phyloP scores from a whole-genome alignment of 2,888 invertebrate species.

The Lucinisca nassula region DNA sequence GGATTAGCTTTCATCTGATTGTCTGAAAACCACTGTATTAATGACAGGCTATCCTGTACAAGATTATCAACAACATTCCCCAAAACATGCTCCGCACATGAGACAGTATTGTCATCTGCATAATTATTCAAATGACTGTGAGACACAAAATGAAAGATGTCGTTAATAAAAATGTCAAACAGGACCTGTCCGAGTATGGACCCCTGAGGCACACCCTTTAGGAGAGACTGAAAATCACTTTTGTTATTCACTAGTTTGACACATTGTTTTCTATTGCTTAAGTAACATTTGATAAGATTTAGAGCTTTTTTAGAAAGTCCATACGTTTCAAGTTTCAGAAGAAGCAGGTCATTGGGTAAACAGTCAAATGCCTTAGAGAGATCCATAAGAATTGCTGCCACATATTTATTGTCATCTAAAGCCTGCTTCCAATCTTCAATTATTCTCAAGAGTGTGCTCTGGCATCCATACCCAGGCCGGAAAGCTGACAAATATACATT shows the following conservation, averaged over 20 bases:
- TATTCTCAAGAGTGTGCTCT: neutral
- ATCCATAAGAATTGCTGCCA: too few species aligned
- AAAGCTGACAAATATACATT: neutral
- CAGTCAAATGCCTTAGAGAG: constrained; percentile 5
- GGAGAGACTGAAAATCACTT: neutral
- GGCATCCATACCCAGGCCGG: neutral
- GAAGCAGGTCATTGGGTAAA: neutral
- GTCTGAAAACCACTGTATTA: too few species aligned
- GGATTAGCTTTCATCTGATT: too few species aligned
- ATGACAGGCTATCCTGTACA: neutral
- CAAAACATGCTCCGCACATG: neutral
- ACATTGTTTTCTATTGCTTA: constrained; percentile 9
- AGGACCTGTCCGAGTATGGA: neutral
- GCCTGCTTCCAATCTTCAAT: too few species aligned
- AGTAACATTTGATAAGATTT: too few species aligned
- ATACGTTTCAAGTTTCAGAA: neutral
- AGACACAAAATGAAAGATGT: neutral
- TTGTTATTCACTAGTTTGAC: neutral
- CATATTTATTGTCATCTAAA: too few species aligned
- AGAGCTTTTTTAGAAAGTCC: neutral
- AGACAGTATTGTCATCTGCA: constrained; percentile 6
- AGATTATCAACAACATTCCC: neutral
- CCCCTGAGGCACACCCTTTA: neutral
- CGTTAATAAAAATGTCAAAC: neutral
- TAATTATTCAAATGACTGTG: neutral